Evolutionary conservation across 1,140 invertebrate species (phyloP), one percentile per base, ranked within the genome.

Genomic region (Dendroctonus valens): DNA sequence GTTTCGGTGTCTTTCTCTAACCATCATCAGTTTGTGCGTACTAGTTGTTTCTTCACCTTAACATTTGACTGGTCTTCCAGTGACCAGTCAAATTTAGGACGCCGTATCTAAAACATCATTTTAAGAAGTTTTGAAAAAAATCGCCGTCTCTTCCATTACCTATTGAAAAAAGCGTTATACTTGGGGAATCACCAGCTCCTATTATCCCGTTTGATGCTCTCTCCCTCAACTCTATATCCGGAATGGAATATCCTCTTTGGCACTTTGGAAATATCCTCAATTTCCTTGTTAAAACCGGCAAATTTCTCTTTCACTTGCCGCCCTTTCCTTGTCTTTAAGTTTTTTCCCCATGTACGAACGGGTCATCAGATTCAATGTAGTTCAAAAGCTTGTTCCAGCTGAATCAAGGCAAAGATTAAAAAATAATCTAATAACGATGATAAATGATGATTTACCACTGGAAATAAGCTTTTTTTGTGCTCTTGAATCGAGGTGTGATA

Each of bases 261-360:
- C 40, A 89, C 87, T 69, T 89, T 88, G 0, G 85, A 83, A 26
- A 91, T 86, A 74, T 97, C 95, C 73, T 98, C 94, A 72, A 98
- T 89, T 81, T 98, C 96, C 76, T 95, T 94, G 77, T 97, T 97
- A 77, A 98, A 97, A 55, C 86, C 88, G 55, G 91, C 85, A 82
- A 95, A 96, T 73, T 92, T 92, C 74, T 98, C 96, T 81, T 98
- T 98, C n/a, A 98, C 85, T n/a, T 46, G 88, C 84, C 74, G 93
- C 92, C 58, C 90, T 83, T 77, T 96, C 93, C 79, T 92, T 94
- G 75, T 96, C 93, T 72, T 91, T 87, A 37, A 96, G 77, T n/a
- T 80, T 92, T 90, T 9, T 87, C 85, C n/a, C 83, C 82, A 63
- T 80, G 77, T 11, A 84, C 78, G 7, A 85, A 84, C 58, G 84